Base-by-base conservation (phyloP, 2,113 vertebrate genomes). In the Brienomyrus brachyistius region DNA sequence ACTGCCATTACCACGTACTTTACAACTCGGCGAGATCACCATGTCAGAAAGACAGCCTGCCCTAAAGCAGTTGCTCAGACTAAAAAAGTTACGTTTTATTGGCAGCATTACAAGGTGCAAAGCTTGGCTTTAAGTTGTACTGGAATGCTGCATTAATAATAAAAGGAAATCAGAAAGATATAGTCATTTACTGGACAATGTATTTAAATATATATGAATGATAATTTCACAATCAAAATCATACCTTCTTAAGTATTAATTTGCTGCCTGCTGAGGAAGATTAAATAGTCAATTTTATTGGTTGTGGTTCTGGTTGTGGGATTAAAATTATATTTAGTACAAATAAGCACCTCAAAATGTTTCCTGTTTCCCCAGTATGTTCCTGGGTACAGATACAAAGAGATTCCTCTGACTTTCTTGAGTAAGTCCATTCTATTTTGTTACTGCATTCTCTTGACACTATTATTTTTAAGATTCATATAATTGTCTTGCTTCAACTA, bases 371-470 rank as follows among this genome's bases (percentile, higher is more conserved):
- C 94, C 87, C 92, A 99, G 98, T 98, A 95, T 93, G 95, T 97
- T 91, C 94, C 95, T 90, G 97, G 97, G 77, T 97, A 96, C 93
- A 96, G 93, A 93, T 99, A 98, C 95, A 95, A 97, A 94, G 98
- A 99, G 94, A 98, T 99, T 89, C 98, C 98, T 23, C 92, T 97
- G 59, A 97, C 97, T 0, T 97, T 98, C 94, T 94, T 97, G 91
- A 97, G 98, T 99, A 97, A 97, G 98, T 98, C 90, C 0, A 89
- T 91, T 91, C 91, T 83, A 62, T 92, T 91, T 48, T 88, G 2
- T 56, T 59, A 21, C 8, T 74, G 31, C 11, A 1, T 21, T 80
- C 40, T 48, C 31, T 77, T n/a, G 15, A 27, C 11, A 31, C 13
- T 31, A 50, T 35, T 56, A 52, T 85, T 62, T 91, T 62, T 82